Base-by-base conservation (phyloP, 2,888 invertebrate species). In the Dryomyza anilis region DNA sequence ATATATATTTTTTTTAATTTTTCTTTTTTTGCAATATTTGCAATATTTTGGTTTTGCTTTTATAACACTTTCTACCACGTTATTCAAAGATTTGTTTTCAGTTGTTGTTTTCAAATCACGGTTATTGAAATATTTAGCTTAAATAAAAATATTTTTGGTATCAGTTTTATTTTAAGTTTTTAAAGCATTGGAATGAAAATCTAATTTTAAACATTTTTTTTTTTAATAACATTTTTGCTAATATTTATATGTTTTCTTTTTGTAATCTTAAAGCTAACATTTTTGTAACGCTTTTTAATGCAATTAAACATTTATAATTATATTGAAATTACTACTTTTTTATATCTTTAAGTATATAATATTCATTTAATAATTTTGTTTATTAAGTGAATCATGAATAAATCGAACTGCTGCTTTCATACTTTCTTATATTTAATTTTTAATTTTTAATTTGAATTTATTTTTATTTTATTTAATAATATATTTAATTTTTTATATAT, bases 101-200 rank as follows among this genome's bases (percentile, higher is more conserved):
- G 60, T 64, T 70, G 67, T 65, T 68, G 73, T 72, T 78, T 69
- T 53, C 72, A 66, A 64, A 65, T 78, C 79, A 80, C 79, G 80
- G 79, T 79, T 79, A 80, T 79, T 79, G 79, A 79, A 80, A 79
- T 79, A 78, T 76, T 76, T 58, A n/a, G n/a, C n/a, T n/a, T n/a
- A 74, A 68, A 23, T 52, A 36, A 43, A 27, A 19, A 33, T 71
- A 59, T 64, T 68, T 69, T 69, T 68, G 61, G 59, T 67, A 67
- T 68, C 69, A 62, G 65, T 69, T 59, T 48, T 50, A 29, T 56
- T 48, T 36, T 60, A 23, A 19, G 16, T 39, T 52, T 63, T 48
- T 43, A 16, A 3, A 43, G 25, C 50, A 50, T 50, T 46, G 48
- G 16, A 50, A 25, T 45, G n/a, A 29, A 56, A 63, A 43, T 43